Conservation (phyloP, 2,113 vertebrate species). For the Hypocryptadius cinnamomeus region DNA sequence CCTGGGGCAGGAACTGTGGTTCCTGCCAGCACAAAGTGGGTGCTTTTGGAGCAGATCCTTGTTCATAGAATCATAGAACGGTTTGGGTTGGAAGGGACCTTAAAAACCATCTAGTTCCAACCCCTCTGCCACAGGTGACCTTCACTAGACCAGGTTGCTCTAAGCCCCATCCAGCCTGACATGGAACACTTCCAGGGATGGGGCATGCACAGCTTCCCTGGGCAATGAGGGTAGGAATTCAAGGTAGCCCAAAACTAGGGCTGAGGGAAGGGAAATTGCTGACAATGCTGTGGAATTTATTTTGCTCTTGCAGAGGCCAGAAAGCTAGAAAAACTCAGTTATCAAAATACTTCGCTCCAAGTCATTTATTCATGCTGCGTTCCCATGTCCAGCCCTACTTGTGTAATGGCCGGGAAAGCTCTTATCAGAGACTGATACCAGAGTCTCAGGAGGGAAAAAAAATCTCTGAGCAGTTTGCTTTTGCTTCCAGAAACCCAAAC, state of each 20-base stretch:
- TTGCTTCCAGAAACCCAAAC: slow-evolving; percentile 4
- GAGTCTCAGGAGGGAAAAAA: background rate
- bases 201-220: background rate
- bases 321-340: slow-evolving; percentile 25
- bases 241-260: background rate
- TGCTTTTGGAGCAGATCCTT: background rate
- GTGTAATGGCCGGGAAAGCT: slow-evolving; percentile 6
- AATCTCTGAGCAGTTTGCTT: background rate
- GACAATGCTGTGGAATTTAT: background rate
- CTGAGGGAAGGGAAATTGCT: background rate
- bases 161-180: background rate
- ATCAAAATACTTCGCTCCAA: background rate
- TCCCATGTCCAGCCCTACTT: slow-evolving; percentile 54
- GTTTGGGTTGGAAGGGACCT: background rate
- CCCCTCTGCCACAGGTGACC: background rate
- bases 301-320: background rate
- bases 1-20: background rate
- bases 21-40: background rate
- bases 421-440: slow-evolving; percentile 54
- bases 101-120: background rate
- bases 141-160: background rate
- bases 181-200: background rate
- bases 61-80: background rate
- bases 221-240: background rate
- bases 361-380: background rate